Evolutionary conservation across 2,113 vertebrate species (phyloP).

Genomic region (Egretta garzetta): DNA sequence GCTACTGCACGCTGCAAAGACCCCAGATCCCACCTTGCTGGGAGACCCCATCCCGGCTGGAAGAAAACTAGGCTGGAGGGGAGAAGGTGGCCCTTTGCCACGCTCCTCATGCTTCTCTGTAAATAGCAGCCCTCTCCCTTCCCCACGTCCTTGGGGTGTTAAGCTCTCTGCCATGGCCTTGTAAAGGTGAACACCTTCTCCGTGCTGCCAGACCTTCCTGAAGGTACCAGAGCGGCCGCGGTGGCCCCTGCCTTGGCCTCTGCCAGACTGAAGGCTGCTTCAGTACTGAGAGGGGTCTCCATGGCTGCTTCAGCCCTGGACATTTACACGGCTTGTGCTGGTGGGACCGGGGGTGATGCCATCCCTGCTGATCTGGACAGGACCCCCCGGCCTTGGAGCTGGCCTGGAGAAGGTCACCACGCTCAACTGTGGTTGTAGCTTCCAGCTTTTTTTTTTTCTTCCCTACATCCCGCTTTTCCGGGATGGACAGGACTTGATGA

Average conservation of each 20-base stretch:
- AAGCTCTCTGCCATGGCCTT: not conserved
- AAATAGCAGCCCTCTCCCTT: not conserved
- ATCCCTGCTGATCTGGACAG: not conserved
- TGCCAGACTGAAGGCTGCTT: not conserved
- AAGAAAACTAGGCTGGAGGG: not conserved
- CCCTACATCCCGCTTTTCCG: not conserved
- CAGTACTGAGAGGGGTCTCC: accelerated
- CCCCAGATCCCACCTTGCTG: not conserved
- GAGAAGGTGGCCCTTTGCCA: not conserved
- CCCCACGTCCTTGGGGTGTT: accelerated
- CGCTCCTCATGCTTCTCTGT: not conserved
- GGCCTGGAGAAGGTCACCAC: not conserved
- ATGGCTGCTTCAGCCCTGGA: not conserved
- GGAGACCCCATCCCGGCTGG: not conserved
- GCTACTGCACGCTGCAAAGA: not conserved
- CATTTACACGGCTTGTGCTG: not conserved
- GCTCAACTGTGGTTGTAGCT: not conserved
- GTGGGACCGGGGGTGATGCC: not conserved
- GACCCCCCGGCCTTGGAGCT: not conserved
- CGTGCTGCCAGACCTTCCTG: not conserved
- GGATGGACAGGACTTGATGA: not conserved
- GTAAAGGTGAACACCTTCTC: not conserved
- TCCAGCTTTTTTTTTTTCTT: not conserved
- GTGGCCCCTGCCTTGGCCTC: not conserved
- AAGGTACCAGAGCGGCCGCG: not conserved